Base-by-base conservation (phyloP, 2,113 vertebrate genomes). In the Serinus canaria region DNA sequence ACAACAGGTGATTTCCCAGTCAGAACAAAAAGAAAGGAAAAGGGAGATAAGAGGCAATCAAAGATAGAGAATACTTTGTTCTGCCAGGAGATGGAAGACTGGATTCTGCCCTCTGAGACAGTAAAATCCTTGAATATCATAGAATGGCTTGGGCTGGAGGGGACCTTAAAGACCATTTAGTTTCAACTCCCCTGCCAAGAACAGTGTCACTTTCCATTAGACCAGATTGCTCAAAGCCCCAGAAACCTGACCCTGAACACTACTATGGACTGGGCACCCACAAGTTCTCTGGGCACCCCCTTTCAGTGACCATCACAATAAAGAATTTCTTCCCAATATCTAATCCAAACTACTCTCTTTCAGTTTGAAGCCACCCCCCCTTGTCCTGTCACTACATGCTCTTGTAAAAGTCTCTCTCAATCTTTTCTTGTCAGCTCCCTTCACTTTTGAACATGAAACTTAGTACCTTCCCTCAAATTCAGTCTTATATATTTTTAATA, bases 1-100 rank as follows among this genome's bases (percentile, higher is more conserved):
- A 82, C 66, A 87, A 92, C 62, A 92, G 64, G 81, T 69, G 64
- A 60, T 58, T 87, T 75, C 43, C 23, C 83, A 87, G 43, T 25
- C 55, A 53, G n/a, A 50, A 64, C 13, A 53, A 6, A 84, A 82
- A 56, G 50, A 70, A 83, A 70, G 23, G 41, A 75, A 49, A 56
- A n/a, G 44, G 35, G 55, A 83, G 55, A 78, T 27, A 75, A n/a
- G 21, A 86, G 50, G 43, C 25, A 62, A 37, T 30, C 60, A 70
- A 90, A 88, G 46, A 52, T 0, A 74, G 33, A 43, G 77, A 90
- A 55, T 14, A 49, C 11, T 24, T 64, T 56, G 35, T 16, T 46
- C 31, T 72, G 24, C 12, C 16, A 81, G 33, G 13, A 66, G 11
- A 24, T 4, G 4, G 39, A 66, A 83, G 37, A 75, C 10, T 44